Base-by-base conservation (phyloP, 2,797 vertebrate species). In the Falco columbarius region DNA sequence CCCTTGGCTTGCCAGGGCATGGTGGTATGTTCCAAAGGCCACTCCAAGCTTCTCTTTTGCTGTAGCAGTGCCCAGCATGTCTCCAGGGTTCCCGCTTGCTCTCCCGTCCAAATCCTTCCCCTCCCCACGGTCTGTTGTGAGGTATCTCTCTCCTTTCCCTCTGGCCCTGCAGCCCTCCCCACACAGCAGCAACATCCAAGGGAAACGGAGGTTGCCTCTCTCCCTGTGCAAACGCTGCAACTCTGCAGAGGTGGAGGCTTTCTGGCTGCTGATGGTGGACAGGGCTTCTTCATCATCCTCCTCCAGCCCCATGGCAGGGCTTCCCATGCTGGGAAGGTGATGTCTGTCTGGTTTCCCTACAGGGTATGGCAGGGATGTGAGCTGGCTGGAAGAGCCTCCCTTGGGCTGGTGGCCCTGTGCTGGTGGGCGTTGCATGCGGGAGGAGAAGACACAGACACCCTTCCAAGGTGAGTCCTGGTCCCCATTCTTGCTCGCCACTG, bases 351-450 rank as follows among this genome's bases (percentile, higher is more conserved):
- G 17, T 62, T 42, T 83, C 63, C 47, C 32, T 12, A 54, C 89
- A 96, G 96, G 47, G n/a, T 26, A 10, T 0, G 0, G 5, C 0
- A 4, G 32, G 32, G 23, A 29, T 1, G 0, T 7, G 67, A 65
- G 19, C 9, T 65, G 67, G 21, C 86, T n/a, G 56, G 58, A 59
- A n/a, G 40, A 67, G 30, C 56, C 22, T 3, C 20, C 15, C 26
- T 76, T 47, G 2, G 21, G 6, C 32, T 54, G 70, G 77, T 81
- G 90, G 66, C 30, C 70, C 0, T 3, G 21, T 13, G 15, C 34
- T 26, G 18, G 12, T 0, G 1, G 6, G 23, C 2, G 0, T 40
- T 15, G 1, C 3, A 14, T 1, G 7, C 34, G 0, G 10, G 61
- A 73, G 32, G 34, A 85, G 40, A 36, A 14, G 36, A 14, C 2